These are phyloP conservation scores for Chrosomus eos DNA, from an alignment of 2,797 vertebrate genomes.

Conservation along the genomic window DNA sequence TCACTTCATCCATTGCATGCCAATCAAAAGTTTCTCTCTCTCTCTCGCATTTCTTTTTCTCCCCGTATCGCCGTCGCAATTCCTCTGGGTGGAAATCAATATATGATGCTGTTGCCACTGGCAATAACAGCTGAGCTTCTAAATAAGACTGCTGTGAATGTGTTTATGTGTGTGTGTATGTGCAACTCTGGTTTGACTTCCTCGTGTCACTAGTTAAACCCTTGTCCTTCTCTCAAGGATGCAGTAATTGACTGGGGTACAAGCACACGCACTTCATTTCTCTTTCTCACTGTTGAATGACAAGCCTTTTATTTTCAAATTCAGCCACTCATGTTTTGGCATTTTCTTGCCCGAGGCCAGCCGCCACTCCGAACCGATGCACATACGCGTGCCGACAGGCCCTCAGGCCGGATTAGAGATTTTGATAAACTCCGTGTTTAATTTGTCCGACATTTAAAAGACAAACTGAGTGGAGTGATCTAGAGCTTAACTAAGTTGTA, in stretches of 20 bases:
- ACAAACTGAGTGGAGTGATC: slow-evolving; percentile 22
- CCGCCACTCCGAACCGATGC: background rate
- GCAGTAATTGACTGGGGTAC: slow-evolving; percentile 32
- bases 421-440: slow-evolving; percentile 46
- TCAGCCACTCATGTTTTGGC: slow-evolving; percentile 28
- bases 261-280: slow-evolving; percentile 20
- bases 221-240: slow-evolving; percentile 49
- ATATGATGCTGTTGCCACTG: slow-evolving; percentile 36
- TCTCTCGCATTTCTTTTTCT: background rate
- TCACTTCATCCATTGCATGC: slow-evolving; percentile 27
- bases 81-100: slow-evolving; percentile 45
- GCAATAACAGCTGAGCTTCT: slow-evolving; percentile 28
- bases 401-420: slow-evolving; percentile 42
- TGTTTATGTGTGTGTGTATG: slow-evolving; percentile 19
- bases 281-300: slow-evolving; percentile 34
- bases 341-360: slow-evolving; percentile 27
- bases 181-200: slow-evolving; percentile 15
- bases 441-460: slow-evolving; percentile 46
- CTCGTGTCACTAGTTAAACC: slow-evolving; percentile 24
- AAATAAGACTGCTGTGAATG: slow-evolving; percentile 10
- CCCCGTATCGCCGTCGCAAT: background rate
- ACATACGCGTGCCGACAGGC: background rate
- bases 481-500: slow-evolving; percentile 39
- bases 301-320: slow-evolving; percentile 44
- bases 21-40: slow-evolving; percentile 45